These are phyloP conservation scores for Glaucidium brasilianum DNA, from an alignment of 2,113 vertebrate species.

Conservation along the genomic window DNA sequence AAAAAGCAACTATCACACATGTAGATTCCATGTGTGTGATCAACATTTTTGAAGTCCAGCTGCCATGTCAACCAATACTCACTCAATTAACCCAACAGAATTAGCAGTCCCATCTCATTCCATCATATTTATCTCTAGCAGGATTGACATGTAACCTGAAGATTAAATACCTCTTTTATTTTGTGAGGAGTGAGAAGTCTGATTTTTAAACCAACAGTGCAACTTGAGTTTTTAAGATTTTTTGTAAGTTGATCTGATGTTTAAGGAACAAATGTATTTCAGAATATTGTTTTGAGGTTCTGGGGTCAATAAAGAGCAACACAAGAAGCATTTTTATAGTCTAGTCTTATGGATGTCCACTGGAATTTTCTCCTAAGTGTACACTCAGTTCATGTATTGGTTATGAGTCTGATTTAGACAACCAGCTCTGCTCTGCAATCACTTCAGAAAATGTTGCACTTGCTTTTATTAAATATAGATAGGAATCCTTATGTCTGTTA, in stretches of 20 bases:
- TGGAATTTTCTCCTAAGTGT: not conserved
- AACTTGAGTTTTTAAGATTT: not conserved
- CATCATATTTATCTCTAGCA: not conserved
- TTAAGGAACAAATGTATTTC: not conserved
- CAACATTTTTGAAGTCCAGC: not conserved
- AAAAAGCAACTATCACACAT: not conserved
- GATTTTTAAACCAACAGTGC: not conserved
- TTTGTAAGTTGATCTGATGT: not conserved
- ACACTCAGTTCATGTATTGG: constrained; percentile 19
- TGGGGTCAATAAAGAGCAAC: not conserved
- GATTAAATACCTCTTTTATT: not conserved
- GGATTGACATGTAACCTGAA: not conserved
- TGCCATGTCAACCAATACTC: not conserved
- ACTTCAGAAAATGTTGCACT: constrained; percentile 38
- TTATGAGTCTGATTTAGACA: constrained; percentile 42
- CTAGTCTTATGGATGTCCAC: not conserved
- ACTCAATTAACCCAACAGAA: not conserved
- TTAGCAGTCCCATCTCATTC: not conserved
- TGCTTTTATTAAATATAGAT: constrained; percentile 71
- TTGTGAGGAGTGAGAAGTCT: not conserved
- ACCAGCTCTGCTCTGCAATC: constrained; percentile 27
- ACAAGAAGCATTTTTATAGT: not conserved
- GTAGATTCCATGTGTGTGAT: not conserved
- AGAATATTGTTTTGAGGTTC: not conserved
- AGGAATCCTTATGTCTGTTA: constrained; percentile 57